Base-by-base conservation (phyloP, 2,888 invertebrate genomes). In the Cerastis leucographa region DNA sequence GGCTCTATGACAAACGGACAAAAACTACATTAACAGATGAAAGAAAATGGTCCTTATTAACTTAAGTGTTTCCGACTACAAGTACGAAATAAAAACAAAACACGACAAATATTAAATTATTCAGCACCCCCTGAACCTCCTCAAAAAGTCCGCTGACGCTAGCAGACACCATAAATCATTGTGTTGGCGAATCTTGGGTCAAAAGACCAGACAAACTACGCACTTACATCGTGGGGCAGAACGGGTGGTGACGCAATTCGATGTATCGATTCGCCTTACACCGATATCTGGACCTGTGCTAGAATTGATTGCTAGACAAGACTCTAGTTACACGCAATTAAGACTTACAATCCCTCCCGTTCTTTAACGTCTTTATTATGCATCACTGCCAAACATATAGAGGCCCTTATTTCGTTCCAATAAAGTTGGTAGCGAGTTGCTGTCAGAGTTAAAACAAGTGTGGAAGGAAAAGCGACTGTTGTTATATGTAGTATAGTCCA, bases 151-250 rank as follows among this genome's bases (percentile, higher is more conserved):
- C 78, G 74, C 79, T 81, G 80, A 84, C 80, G 78, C 81, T 72
- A 80, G 83, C 78, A 88, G 88, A 89, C 88, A 85, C 83, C 73
- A 87, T 85, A 84, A 87, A 87, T 89, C 83, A 85, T 81, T 68
- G 71, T 56, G 78, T 75, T 83, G 78, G 77, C 79, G 72, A 85
- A 85, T 87, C 88, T 81, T 90, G 89, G 94, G 92, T 94, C 93
- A 94, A 93, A 91, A 91, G 92, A 94, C 93, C 89, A 88, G 84
- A 90, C 91, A 84, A 91, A 90, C 91, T 92, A 93, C 92, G 93
- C 91, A 93, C 85, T 92, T 88, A 85, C 84, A 89, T 56, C 12
- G 84, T 77, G 83, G 69, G 71, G 84, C 83, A 78, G 83, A 85
- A 86, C 82, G 84, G 72, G 83, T 86, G 85, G 90, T 95, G 95